These are phyloP conservation scores for Atrichornis clamosus DNA, from an alignment of 2,113 vertebrate genomes.

Conservation along the genomic window DNA sequence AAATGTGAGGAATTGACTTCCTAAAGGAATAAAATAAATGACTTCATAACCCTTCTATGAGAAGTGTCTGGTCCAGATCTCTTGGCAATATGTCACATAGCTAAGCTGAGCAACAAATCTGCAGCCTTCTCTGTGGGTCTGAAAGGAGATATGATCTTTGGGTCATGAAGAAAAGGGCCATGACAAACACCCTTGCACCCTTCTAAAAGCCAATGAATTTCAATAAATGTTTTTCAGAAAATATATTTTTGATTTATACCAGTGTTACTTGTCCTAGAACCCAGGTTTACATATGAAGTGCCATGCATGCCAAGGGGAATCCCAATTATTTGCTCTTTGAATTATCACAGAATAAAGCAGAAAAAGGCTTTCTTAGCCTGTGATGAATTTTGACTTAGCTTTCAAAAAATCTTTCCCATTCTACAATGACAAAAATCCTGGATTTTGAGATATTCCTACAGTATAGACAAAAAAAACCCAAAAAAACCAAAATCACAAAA, in stretches of 20 bases:
- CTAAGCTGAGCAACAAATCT: background rate
- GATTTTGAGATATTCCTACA: background rate
- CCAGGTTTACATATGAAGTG: background rate
- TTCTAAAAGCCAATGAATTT: background rate
- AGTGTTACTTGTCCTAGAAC: background rate
- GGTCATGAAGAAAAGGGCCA: background rate
- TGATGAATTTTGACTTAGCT: background rate
- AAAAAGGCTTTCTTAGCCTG: background rate
- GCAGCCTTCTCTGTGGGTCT: background rate
- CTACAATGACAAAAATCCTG: background rate
- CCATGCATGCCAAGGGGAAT: background rate
- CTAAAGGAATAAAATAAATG: background rate
- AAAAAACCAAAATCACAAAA: too few species aligned
- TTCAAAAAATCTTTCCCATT: background rate
- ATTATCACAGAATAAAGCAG: background rate
- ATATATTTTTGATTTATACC: background rate
- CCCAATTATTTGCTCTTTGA: background rate
- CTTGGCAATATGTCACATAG: background rate
- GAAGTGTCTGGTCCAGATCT: background rate
- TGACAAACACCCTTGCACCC: background rate
- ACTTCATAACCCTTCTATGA: background rate
- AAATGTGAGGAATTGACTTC: background rate
- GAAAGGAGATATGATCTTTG: background rate
- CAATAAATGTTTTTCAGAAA: background rate
- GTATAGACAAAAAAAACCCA: background rate